A percentile compares a stretch with the other conserved stretches of the same genome.
Conservation (phyloP, 2,113 vertebrate species). For the Tragelaphus strepsiceros region DNA sequence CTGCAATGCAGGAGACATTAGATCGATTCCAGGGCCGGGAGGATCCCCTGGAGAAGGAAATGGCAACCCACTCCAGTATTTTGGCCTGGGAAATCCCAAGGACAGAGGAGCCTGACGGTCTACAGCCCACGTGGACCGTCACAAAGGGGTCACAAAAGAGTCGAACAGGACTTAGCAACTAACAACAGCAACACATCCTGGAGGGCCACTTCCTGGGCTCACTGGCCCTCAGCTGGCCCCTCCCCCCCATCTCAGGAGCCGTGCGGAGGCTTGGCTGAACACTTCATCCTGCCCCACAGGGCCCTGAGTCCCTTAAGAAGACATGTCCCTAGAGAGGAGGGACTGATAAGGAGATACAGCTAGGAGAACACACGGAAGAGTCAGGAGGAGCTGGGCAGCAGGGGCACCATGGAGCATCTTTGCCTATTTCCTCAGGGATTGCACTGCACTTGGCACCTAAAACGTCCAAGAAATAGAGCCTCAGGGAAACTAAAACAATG, state of each 20-base stretch:
- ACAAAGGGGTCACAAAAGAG: not conserved
- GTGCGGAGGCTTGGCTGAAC: not conserved
- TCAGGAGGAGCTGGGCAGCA: fast-evolving
- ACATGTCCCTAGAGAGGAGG: not conserved
- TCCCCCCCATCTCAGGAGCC: fast-evolving
- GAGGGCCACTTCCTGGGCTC: not conserved
- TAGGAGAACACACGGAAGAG: fast-evolving
- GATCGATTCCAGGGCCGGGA: not conserved
- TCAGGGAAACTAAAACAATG: not conserved
- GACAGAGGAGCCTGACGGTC: not conserved
- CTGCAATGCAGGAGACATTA: not conserved
- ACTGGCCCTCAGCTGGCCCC: not conserved
- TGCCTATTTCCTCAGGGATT: not conserved
- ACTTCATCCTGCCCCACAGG: no score
- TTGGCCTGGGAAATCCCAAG: not conserved
- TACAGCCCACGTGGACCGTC: fast-evolving
- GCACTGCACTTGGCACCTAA: not conserved
- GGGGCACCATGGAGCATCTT: fast-evolving
- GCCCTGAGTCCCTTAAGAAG: not conserved
- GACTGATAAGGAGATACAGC: not conserved
- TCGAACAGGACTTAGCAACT: not conserved
- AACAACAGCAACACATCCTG: not conserved
- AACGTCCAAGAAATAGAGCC: not conserved
- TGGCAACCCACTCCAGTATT: not conserved
- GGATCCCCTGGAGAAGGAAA: not conserved